Evolutionary conservation across 2,888 invertebrate species (phyloP).

Genomic region (Drosophila infuscata): DNA sequence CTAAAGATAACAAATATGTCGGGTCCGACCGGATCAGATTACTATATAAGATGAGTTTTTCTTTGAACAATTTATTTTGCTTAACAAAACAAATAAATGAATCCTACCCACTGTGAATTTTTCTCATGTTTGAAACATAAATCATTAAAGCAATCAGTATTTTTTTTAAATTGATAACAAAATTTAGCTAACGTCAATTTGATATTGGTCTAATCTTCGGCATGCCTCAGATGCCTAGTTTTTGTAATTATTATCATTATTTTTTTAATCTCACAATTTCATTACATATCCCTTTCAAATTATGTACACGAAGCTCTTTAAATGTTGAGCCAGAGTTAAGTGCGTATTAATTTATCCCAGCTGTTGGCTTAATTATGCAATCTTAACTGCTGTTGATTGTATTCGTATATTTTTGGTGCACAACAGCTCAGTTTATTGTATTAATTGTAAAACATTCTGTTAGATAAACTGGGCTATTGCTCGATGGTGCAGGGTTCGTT

Average conservation of each 20-base stretch:
- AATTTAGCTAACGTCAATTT: not conserved
- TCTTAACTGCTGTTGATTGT: conserved; percentile 5
- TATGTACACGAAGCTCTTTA: not conserved
- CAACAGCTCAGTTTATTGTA: conserved; percentile 1
- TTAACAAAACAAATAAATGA: not conserved
- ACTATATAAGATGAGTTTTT: not conserved
- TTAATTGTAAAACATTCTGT: conserved; percentile 2
- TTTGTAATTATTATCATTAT: not conserved
- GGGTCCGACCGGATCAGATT: not conserved
- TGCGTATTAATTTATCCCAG: not conserved
- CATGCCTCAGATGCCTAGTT: not conserved
- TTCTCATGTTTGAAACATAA: not conserved
- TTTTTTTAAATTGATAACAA: not conserved
- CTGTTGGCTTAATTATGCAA: not conserved
- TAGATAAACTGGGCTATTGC: not conserved
- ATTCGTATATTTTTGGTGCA: not conserved
- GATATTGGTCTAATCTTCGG: not conserved
- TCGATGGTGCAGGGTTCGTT: not conserved
- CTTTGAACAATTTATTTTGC: not conserved
- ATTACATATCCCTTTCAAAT: not conserved
- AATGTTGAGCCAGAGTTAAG: not conserved
- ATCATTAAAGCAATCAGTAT: not conserved
- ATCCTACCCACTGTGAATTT: not conserved
- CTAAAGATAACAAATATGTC: not conserved
- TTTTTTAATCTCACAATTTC: not conserved